Evolutionary conservation across 1,140 invertebrate genomes (phyloP), one percentile per base, ranked within the genome.

Genomic region (Drosophila athabasca): DNA sequence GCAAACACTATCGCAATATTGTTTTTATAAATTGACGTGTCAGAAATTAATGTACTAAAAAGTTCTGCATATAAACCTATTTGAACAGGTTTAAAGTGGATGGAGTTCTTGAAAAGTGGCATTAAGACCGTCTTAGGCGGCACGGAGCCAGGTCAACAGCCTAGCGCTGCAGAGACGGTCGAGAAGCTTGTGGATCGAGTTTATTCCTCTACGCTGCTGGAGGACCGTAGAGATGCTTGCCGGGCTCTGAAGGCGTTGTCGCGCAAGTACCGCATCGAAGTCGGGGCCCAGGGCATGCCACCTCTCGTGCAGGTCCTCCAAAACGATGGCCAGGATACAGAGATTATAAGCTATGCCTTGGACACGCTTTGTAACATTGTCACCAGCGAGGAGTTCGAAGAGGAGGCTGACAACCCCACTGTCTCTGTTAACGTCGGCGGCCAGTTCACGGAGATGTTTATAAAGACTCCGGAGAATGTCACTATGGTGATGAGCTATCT

Each of bases 401-500:
- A 97, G 92, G 96, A 97, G 93, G 94, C 95, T 92, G 94, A 95
- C 52, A 93, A 94, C 71, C 93, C 93, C 6, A 90, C 92, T 15
- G 92, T 94, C 11, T 93, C 93, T 1, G 92, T 94, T n/a, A 95
- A 95, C 77, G 93, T 95, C 51, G 98, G 98, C 8, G 96, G 97
- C 90, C 97, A 99, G 90, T 99, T 99, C 90, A 99, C 99, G 5
- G 99, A 99, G 93, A 99, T 99, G 93, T 99, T 99, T 90, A 96
- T 99, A 6, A 99, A 99, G 92, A 95, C 96, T 76, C 92, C 94
- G 13, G 96, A 98, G 66, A 98, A 98, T 92, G 95, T 99, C 15
- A 94, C 95, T 50, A 91, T 98, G 9, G 93, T 99, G 3, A 92
- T 99, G 64, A 95, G 95, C 48, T 94, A 98, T 52, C 92, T 99